These are phyloP conservation scores for Gymnogyps californianus DNA, from an alignment of 2,113 vertebrate genomes.

Conservation along the genomic window DNA sequence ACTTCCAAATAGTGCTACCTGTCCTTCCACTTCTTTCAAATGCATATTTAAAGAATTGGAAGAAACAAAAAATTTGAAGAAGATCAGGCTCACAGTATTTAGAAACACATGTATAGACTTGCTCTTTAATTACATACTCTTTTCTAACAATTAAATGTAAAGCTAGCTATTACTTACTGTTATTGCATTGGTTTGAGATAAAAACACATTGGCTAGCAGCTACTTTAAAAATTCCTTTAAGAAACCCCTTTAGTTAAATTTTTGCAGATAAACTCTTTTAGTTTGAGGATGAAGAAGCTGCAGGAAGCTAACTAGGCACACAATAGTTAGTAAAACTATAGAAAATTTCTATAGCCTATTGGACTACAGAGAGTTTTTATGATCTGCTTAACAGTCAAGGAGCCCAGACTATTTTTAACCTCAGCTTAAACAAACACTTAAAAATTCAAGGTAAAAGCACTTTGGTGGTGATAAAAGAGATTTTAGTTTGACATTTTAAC, in stretches of 20 bases:
- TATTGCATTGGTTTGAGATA: not conserved
- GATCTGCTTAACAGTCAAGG: not conserved
- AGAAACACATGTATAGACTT: not conserved
- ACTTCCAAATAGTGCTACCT: not conserved
- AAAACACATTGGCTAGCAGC: not conserved
- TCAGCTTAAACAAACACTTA: not conserved
- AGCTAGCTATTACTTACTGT: not conserved
- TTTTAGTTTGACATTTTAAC: not conserved
- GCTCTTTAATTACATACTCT: not conserved
- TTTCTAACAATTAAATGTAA: not conserved
- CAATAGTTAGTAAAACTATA: not conserved
- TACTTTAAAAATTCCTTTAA: not conserved
- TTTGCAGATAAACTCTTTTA: not conserved
- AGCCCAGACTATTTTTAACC: not conserved
- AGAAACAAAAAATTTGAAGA: not conserved
- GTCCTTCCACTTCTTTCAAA: not conserved
- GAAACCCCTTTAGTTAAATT: not conserved
- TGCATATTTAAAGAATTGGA: not conserved
- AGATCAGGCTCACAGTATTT: not conserved
- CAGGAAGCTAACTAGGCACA: not conserved
- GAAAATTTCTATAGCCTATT: not conserved
- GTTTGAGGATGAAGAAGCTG: not conserved
- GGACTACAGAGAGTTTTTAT: not conserved
- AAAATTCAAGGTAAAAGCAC: not conserved
- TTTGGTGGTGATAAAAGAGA: not conserved